Conservation (phyloP, 2,113 vertebrate genomes). For the Rhizomys pruinosus region DNA sequence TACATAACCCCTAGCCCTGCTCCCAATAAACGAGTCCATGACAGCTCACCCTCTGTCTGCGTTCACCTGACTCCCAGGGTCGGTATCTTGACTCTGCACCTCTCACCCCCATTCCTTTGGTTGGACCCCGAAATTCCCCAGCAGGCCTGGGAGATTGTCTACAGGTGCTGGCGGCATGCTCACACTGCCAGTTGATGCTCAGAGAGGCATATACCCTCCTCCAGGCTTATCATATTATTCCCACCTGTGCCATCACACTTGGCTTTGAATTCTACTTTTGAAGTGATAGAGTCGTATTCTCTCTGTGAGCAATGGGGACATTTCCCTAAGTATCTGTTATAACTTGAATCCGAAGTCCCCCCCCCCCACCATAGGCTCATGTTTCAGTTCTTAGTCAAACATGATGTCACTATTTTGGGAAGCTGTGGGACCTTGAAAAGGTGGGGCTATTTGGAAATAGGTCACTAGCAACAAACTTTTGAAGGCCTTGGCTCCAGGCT, state of each 20-base stretch:
- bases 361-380: background rate
- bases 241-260: background rate
- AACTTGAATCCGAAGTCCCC: background rate
- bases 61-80: too few relatives aligned
- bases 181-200: constrained; percentile 31
- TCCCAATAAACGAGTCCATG: too few relatives aligned
- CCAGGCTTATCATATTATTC: background rate
- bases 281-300: too few relatives aligned
- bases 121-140: too few relatives aligned
- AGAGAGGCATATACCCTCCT: background rate
- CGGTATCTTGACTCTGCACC: too few relatives aligned
- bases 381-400: background rate
- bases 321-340: background rate
- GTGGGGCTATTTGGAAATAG: background rate
- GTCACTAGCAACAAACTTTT: background rate
- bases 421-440: background rate
- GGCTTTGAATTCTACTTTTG: constrained; percentile 10
- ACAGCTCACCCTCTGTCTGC: too few relatives aligned
- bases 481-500: background rate
- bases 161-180: too few relatives aligned
- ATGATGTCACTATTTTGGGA: background rate
- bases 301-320: constrained; percentile 7
- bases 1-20: too few relatives aligned
- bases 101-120: too few relatives aligned
- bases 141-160: too few relatives aligned